A percentile compares a stretch with the other conserved stretches of the same genome.
These are phyloP conservation scores for Pocillopora meandrina DNA, from an alignment of 92 coral and sea anemone species.

Conservation along the genomic window DNA sequence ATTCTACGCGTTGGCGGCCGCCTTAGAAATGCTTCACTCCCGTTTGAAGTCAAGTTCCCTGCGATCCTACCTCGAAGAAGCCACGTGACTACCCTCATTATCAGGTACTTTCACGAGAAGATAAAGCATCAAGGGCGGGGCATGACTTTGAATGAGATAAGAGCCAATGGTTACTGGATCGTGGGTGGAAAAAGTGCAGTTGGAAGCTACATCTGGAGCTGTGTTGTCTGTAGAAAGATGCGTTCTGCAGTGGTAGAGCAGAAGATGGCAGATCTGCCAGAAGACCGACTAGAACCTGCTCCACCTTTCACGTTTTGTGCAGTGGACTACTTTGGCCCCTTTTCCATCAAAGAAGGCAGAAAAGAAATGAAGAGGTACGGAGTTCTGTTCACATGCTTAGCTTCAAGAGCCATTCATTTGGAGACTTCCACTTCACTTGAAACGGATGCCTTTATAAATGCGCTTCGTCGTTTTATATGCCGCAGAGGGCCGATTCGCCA, in stretches of 20 bases:
- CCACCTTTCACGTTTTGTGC: slow-evolving; percentile 65
- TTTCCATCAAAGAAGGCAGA: slow-evolving; percentile 51
- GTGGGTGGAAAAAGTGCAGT: too few relatives aligned
- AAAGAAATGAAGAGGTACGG: slow-evolving; percentile 67
- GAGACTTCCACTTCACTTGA: too few relatives aligned
- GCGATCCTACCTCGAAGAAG: slow-evolving; percentile 44
- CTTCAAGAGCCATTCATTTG: too few relatives aligned
- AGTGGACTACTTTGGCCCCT: slow-evolving; percentile 62
- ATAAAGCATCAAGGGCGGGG: slow-evolving; percentile 57
- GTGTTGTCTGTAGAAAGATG: slow-evolving; percentile 46
- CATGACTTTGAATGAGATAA: too few relatives aligned
- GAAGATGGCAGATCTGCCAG: slow-evolving; percentile 15
- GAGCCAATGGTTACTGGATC: too few relatives aligned
- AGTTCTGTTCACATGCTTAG: slow-evolving; percentile 59
- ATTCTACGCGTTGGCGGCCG: too few relatives aligned
- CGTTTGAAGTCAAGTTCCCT: slow-evolving; percentile 47
- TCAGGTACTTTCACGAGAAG: slow-evolving; percentile 46
- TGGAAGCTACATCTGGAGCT: too few relatives aligned
- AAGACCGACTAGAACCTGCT: slow-evolving; percentile 44
- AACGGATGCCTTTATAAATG: too few relatives aligned
- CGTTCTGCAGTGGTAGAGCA: slow-evolving; percentile 34
- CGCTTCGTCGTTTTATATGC: too few relatives aligned
- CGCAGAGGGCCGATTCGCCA: too few relatives aligned
- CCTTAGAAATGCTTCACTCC: slow-evolving; percentile 19
- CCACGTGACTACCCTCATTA: slow-evolving; percentile 43